phyloP scores from a whole-genome alignment of 2,888 invertebrate genomes.

The Lycaena phlaeas region DNA sequence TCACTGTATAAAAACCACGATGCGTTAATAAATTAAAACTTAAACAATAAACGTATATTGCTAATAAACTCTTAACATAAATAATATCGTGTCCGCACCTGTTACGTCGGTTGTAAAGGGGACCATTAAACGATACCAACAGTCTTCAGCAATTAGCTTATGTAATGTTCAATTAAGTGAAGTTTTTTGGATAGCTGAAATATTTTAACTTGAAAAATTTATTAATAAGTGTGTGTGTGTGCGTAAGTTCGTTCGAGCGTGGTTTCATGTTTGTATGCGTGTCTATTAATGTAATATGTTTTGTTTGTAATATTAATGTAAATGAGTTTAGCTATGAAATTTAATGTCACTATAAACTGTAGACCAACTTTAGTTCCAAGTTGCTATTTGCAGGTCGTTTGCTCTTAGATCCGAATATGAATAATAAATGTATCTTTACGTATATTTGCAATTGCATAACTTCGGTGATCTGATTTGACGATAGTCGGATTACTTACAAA shows the following conservation, averaged over 20 bases:
- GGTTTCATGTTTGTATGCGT: no score
- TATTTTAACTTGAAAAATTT: no score
- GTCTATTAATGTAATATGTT: no score
- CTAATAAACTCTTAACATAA: background rate
- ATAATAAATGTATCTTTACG: background rate
- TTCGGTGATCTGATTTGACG: no score
- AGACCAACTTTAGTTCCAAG: background rate
- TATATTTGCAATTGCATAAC: no score
- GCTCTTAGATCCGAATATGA: background rate
- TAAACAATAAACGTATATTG: background rate
- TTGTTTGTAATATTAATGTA: no score
- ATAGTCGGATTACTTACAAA: no score
- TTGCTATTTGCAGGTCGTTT: conserved; percentile 1
- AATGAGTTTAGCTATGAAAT: background rate
- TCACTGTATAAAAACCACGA: no score
- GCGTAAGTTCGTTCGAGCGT: no score
- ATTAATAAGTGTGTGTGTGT: no score
- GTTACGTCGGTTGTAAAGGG: background rate
- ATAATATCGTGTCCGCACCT: background rate
- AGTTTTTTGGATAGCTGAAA: no score
- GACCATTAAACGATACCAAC: background rate
- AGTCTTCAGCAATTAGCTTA: background rate
- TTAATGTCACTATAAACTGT: background rate
- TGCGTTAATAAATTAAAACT: no score
- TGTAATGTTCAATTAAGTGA: background rate